These are phyloP conservation scores for Pleuronectes platessa DNA, from an alignment of 2,113 vertebrate genomes.

Conservation along the genomic window DNA sequence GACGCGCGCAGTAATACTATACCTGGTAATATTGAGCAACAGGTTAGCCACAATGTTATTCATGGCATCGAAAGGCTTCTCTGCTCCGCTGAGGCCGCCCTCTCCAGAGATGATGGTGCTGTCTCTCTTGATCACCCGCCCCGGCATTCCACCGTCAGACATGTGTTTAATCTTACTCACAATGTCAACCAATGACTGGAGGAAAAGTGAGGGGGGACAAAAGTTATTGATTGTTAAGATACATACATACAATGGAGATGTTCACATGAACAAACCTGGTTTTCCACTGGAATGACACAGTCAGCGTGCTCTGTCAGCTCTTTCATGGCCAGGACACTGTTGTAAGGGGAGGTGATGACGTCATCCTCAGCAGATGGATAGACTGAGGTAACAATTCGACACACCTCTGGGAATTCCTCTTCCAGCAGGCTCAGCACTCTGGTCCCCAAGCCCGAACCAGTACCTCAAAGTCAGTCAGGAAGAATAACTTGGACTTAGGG, in stretches of 20 bases:
- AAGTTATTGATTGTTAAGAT: not conserved
- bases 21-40: conserved; percentile 95
- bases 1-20: conserved; percentile 11
- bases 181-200: conserved; percentile 94
- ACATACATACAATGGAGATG: not conserved
- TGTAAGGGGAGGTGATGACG: conserved; percentile 97
- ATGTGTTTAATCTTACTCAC: conserved; percentile 91
- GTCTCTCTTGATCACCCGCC: conserved; percentile 82
- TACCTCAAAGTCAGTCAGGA: conserved; percentile 81
- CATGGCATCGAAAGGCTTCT: conserved; percentile 96
- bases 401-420: conserved; percentile 96
- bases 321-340: conserved; percentile 94
- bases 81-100: conserved; percentile 73
- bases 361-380: conserved; percentile 95
- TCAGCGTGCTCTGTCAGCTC: conserved; percentile 95
- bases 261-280: conserved; percentile 86
- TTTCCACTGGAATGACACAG: conserved; percentile 95
- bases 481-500: not conserved
- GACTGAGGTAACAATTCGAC: conserved; percentile 91
- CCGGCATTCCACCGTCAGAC: conserved; percentile 82
- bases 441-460: conserved; percentile 96
- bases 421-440: conserved; percentile 90
- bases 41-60: conserved; percentile 97
- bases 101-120: conserved; percentile 86
- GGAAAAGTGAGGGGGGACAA: conserved; percentile 12